phyloP scores from a whole-genome alignment of 2,797 vertebrate species.

The Natrix natrix region DNA sequence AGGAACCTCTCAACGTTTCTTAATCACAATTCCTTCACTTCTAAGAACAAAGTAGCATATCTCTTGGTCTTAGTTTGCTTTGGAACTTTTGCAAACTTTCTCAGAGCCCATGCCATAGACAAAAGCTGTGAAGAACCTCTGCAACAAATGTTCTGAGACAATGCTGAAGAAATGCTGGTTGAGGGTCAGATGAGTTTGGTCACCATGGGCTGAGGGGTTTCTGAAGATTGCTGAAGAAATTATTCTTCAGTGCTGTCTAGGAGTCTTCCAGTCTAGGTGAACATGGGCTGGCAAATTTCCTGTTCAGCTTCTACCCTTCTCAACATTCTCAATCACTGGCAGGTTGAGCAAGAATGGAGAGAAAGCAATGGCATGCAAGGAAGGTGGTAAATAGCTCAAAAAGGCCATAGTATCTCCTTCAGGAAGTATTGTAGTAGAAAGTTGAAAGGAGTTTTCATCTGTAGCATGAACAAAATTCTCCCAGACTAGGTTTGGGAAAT shows the following conservation, averaged over 20 bases:
- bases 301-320: not conserved
- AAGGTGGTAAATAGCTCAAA: not conserved
- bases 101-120: not conserved
- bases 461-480: not conserved
- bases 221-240: not conserved
- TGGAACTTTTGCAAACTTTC: not conserved
- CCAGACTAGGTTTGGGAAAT: not conserved
- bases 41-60: not conserved
- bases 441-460: not conserved
- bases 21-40: not conserved
- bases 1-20: not conserved
- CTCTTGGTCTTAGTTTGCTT: not conserved
- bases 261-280: not conserved
- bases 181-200: not conserved
- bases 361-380: not conserved
- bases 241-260: not conserved
- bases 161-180: not conserved
- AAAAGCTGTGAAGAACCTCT: not conserved
- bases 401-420: not conserved
- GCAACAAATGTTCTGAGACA: not conserved
- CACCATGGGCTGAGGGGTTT: not conserved
- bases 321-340: not conserved
- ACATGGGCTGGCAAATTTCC: not conserved
- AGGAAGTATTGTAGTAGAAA: not conserved
- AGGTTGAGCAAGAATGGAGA: not conserved